These are phyloP conservation scores for Actenoides hombroni DNA, from an alignment of 2,113 vertebrate species.

Conservation along the genomic window DNA sequence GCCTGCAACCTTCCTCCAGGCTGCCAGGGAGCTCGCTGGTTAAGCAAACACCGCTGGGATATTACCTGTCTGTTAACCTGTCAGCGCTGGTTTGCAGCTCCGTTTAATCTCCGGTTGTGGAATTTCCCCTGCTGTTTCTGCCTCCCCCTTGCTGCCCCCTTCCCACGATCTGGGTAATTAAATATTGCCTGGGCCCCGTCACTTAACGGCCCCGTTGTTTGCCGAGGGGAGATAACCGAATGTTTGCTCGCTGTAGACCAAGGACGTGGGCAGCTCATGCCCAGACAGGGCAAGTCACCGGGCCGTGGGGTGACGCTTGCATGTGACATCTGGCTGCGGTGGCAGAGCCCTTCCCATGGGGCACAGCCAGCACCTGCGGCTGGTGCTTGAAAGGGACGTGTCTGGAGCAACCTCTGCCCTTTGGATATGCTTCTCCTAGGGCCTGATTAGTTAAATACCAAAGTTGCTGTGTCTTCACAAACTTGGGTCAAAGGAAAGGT, in stretches of 20 bases:
- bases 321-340: not conserved
- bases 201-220: slow-evolving; percentile 71
- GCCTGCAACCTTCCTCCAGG: fast-evolving
- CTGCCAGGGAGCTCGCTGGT: slow-evolving; percentile 44
- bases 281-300: not conserved
- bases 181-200: slow-evolving; percentile 71
- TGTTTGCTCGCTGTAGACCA: slow-evolving; percentile 52
- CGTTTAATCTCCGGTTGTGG: slow-evolving; percentile 66
- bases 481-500: not conserved
- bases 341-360: not conserved
- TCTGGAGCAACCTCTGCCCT: not conserved
- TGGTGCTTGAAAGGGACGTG: not conserved
- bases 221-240: slow-evolving; percentile 65
- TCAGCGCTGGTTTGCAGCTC: slow-evolving; percentile 56
- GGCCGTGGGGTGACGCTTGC: not conserved
- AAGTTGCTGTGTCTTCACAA: not conserved
- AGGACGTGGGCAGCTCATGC: slow-evolving; percentile 49
- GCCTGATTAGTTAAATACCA: not conserved
- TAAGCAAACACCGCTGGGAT: slow-evolving; percentile 64
- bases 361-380: not conserved
- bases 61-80: slow-evolving; percentile 75
- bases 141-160: not conserved
- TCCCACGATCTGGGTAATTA: slow-evolving; percentile 68
- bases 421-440: not conserved
- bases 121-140: slow-evolving; percentile 82